Percentiles rank a stretch among this genome's conserved stretches.
These are phyloP conservation scores for Micrastur ruficollis DNA, from an alignment of 2,797 vertebrate genomes.

Conservation along the genomic window DNA sequence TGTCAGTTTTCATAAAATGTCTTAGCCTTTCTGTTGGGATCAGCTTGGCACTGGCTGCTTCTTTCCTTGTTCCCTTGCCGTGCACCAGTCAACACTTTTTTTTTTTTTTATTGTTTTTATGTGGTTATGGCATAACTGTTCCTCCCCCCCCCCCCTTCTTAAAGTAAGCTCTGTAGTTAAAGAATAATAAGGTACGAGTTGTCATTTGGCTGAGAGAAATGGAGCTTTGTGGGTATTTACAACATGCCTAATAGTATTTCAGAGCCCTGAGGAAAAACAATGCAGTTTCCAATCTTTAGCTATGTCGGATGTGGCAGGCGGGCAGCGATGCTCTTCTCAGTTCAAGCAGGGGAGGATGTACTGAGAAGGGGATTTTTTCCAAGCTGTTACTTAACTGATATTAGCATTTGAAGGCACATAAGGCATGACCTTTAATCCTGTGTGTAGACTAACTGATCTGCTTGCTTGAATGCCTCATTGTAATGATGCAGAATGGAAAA, in stretches of 20 bases:
- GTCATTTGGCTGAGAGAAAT: slow-evolving; percentile 31
- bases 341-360: neutral
- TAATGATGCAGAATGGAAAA: slow-evolving; percentile 4
- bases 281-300: neutral
- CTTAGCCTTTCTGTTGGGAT: neutral
- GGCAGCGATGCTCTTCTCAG: neutral
- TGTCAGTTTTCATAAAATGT: neutral
- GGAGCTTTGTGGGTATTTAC: slow-evolving; percentile 45
- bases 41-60: neutral
- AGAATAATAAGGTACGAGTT: slow-evolving; percentile 17
- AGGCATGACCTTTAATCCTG: slow-evolving; percentile 40
- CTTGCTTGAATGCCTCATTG: slow-evolving; percentile 47
- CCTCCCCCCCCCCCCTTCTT: neutral
- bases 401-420: slow-evolving; percentile 39
- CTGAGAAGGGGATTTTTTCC: neutral
- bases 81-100: neutral
- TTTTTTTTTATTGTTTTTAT: neutral
- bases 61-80: neutral
- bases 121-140: neutral
- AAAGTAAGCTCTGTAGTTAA: neutral
- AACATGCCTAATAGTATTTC: slow-evolving; percentile 18
- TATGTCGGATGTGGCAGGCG: neutral
- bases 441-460: slow-evolving; percentile 19
- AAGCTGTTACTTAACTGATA: slow-evolving; percentile 46
- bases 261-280: neutral